phyloP scores from a whole-genome alignment of 2,113 vertebrate genomes.

The Osmerus mordax region DNA sequence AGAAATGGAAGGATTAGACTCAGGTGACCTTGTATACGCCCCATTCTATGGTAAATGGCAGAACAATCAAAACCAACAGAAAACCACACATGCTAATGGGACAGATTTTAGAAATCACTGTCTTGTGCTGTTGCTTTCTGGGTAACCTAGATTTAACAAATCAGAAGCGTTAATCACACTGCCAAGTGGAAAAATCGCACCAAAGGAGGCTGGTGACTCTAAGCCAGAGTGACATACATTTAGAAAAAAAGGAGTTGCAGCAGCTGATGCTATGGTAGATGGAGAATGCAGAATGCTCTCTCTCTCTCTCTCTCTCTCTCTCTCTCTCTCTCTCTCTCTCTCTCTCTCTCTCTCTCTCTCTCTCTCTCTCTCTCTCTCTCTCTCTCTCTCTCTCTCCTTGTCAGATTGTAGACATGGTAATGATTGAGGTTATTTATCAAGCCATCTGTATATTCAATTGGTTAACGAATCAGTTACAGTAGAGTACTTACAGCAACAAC shows the following conservation, averaged over 20 bases:
- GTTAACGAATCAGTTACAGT: background rate
- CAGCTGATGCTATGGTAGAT: constrained; percentile 20
- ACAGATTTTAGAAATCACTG: constrained; percentile 19
- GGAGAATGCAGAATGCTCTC: background rate
- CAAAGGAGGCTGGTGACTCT: constrained; percentile 36
- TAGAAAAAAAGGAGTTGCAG: constrained; percentile 26
- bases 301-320: background rate
- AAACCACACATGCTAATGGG: constrained; percentile 13
- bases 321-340: constrained; percentile 6
- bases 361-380: constrained; percentile 16
- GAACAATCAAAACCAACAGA: constrained; percentile 23
- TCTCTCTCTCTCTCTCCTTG: constrained; percentile 17
- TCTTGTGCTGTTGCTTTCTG: constrained; percentile 36
- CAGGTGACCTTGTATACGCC: background rate
- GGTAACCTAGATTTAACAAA: constrained; percentile 54
- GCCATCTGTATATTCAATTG: constrained; percentile 47
- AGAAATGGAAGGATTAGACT: constrained; percentile 13
- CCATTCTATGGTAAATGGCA: constrained; percentile 30
- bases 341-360: constrained; percentile 27
- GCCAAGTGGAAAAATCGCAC: constrained; percentile 53
- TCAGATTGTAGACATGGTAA: constrained; percentile 43
- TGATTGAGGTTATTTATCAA: constrained; percentile 37
- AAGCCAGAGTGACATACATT: constrained; percentile 53
- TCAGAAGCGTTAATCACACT: constrained; percentile 49
- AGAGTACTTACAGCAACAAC: background rate